A percentile compares a stretch with the other conserved stretches of the same genome.
Conservation (phyloP, 2,888 invertebrate species). For the Temnothorax unifasciatus region DNA sequence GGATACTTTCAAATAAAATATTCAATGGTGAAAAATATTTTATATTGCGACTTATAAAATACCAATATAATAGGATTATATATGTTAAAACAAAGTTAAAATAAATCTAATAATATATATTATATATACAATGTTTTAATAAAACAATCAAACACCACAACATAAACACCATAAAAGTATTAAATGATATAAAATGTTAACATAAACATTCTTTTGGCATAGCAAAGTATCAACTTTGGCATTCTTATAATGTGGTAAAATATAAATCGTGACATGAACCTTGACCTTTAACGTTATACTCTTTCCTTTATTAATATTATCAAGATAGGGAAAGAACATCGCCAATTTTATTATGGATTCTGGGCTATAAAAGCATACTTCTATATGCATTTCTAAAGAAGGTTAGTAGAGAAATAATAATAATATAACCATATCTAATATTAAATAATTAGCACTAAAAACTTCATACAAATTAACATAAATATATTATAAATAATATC, state of each 20-base stretch:
- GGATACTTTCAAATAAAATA: neutral
- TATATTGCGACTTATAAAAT: neutral
- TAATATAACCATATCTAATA: no score
- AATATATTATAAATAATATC: no score
- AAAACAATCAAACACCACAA: neutral
- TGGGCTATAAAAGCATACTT: no score
- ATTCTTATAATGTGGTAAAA: neutral
- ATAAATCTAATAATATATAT: neutral
- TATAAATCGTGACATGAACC: neutral
- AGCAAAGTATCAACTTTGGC: neutral
- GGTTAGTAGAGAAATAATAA: no score
- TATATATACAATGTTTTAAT: neutral
- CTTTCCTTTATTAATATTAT: neutral
- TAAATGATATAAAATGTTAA: neutral
- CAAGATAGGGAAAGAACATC: neutral
- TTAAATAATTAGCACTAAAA: no score
- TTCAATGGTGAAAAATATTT: neutral
- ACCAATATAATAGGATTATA: neutral
- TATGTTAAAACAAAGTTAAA: neutral
- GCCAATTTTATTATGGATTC: no score
- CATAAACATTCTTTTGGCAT: neutral
- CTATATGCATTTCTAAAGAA: no score
- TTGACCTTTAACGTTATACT: neutral
- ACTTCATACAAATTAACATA: no score
- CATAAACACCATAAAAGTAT: neutral